Conservation (phyloP, 2,888 invertebrate genomes). For the Lagria hirta region DNA sequence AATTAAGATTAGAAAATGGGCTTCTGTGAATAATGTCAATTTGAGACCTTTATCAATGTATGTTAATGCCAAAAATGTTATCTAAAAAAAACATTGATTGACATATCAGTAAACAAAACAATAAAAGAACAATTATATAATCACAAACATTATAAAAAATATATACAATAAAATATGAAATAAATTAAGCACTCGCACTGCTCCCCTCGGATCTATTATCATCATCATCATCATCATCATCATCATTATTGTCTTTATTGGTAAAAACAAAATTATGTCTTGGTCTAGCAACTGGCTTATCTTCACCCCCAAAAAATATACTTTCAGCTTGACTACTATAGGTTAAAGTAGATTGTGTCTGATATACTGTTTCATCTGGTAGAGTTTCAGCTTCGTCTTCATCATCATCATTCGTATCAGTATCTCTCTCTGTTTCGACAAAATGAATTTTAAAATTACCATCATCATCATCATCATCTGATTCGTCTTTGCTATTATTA, state of each 20-base stretch:
- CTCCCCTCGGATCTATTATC: conserved; percentile 33
- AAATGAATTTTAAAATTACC: conserved; percentile 15
- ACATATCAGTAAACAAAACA: too few species aligned
- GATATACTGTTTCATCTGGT: neutral
- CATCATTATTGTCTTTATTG: conserved; percentile 30
- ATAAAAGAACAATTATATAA: too few species aligned
- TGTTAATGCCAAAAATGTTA: too few species aligned
- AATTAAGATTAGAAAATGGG: too few species aligned
- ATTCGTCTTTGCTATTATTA: too few species aligned
- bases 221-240: conserved; percentile 30
- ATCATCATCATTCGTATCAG: conserved; percentile 2
- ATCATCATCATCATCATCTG: conserved; percentile 9
- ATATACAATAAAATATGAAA: too few species aligned
- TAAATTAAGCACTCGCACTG: conserved; percentile 42
- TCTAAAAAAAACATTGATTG: too few species aligned
- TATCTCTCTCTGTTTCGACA: neutral
- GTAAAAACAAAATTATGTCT: conserved; percentile 33
- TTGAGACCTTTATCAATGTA: too few species aligned
- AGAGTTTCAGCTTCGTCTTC: conserved; percentile 2
- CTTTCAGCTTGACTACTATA: conserved; percentile 48
- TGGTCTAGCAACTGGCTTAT: conserved; percentile 30
- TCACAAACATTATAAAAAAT: too few species aligned
- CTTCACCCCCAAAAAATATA: conserved; percentile 47
- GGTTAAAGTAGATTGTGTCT: conserved; percentile 19
- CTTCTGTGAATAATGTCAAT: too few species aligned